These are phyloP conservation scores for Mellivora capensis DNA, from an alignment of 2,113 vertebrate genomes.

Conservation along the genomic window DNA sequence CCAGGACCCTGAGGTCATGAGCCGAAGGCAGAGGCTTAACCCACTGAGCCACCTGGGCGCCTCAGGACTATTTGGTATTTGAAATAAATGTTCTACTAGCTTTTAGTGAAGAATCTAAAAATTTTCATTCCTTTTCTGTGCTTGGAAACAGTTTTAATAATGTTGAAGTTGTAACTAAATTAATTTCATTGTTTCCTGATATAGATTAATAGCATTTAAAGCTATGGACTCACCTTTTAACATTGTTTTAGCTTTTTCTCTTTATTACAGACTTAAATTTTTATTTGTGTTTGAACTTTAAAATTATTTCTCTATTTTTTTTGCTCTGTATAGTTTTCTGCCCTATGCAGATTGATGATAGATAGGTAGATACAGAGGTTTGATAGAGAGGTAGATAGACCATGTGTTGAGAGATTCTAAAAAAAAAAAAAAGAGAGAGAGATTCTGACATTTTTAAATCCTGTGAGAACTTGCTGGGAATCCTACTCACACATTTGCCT, in stretches of 20 bases:
- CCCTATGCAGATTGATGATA: not conserved
- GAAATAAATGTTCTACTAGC: not conserved
- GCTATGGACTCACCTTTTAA: not conserved
- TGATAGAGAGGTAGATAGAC: not conserved
- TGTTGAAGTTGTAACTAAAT: not conserved
- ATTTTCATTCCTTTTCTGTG: not conserved
- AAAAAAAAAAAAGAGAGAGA: too few species aligned
- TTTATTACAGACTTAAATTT: not conserved
- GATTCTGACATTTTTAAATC: not conserved
- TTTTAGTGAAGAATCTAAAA: not conserved
- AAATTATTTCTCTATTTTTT: not conserved
- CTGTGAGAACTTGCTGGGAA: not conserved
- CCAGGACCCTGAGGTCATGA: too few species aligned
- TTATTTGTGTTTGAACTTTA: not conserved
- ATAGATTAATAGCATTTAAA: not conserved
- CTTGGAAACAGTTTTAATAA: not conserved
- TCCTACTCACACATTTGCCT: not conserved
- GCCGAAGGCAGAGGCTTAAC: too few species aligned
- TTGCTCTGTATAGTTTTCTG: not conserved
- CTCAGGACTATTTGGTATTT: not conserved
- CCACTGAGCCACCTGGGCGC: too few species aligned
- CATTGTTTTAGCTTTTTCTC: not conserved
- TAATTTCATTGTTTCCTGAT: not conserved
- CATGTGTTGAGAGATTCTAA: too few species aligned
- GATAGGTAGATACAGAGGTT: not conserved